A percentile compares a stretch with the other conserved stretches of the same genome.
These are phyloP conservation scores for Morone chrysops DNA, from an alignment of 2,113 vertebrate species.

Conservation along the genomic window DNA sequence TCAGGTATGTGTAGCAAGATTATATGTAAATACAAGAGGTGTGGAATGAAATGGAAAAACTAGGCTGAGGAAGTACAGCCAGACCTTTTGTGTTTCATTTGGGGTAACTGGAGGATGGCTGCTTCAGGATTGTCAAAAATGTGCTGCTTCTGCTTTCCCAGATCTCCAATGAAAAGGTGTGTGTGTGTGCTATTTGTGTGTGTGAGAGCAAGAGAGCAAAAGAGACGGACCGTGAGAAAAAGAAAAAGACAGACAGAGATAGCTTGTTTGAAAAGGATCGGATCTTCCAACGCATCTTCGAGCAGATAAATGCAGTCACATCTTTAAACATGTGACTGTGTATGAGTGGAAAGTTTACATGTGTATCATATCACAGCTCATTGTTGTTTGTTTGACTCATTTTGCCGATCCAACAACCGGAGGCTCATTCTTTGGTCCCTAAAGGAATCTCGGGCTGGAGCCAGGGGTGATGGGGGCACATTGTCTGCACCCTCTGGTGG, in stretches of 20 bases:
- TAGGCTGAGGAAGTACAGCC: background rate
- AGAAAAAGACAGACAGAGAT: conserved; percentile 19
- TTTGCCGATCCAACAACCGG: conserved; percentile 66
- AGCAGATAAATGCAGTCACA: conserved; percentile 35
- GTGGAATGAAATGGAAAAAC: conserved; percentile 11
- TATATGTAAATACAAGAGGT: conserved; percentile 7
- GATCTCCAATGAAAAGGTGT: conserved; percentile 13
- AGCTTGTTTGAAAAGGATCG: conserved; percentile 37
- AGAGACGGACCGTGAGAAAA: background rate
- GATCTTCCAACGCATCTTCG: conserved; percentile 48
- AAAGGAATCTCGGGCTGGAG: conserved; percentile 61
- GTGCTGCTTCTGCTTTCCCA: conserved; percentile 16
- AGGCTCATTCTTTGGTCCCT: conserved; percentile 67
- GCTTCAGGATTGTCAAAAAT: conserved; percentile 12
- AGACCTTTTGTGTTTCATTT: conserved; percentile 23
- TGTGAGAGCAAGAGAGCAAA: conserved; percentile 9
- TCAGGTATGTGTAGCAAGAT: background rate
- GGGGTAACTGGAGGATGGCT: background rate
- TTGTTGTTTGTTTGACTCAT: conserved; percentile 61
- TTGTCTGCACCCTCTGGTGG: conserved; percentile 86
- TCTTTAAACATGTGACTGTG: conserved; percentile 44
- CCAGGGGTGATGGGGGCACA: conserved; percentile 78
- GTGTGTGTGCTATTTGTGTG: conserved; percentile 8
- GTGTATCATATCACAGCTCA: conserved; percentile 49
- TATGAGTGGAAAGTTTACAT: conserved; percentile 18